These are phyloP conservation scores for Eurosta solidaginis DNA, from an alignment of 1,140 invertebrate genomes.

Conservation along the genomic window DNA sequence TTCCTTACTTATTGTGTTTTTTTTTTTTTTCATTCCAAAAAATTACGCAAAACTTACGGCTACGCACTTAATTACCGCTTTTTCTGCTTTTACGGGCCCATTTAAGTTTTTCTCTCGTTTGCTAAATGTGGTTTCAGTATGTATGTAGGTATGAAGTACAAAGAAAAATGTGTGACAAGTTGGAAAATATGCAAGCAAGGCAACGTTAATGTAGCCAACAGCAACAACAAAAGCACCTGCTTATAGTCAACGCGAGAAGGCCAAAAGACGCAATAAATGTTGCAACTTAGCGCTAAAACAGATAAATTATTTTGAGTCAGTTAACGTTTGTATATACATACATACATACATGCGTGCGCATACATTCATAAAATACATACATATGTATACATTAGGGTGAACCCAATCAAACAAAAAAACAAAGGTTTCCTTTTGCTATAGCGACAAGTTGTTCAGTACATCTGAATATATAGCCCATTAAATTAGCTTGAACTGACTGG, in stretches of 20 bases:
- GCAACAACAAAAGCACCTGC: neutral
- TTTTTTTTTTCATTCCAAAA: neutral
- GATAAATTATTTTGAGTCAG: neutral
- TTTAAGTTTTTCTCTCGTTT: neutral
- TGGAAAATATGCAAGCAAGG: neutral
- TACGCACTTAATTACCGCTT: conserved; percentile 23
- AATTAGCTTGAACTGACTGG: no score
- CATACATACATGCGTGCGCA: no score
- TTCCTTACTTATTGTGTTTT: neutral
- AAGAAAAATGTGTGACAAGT: neutral
- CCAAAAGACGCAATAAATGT: neutral
- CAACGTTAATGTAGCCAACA: neutral
- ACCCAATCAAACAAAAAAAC: no score
- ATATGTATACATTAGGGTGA: neutral
- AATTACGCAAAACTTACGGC: conserved; percentile 9
- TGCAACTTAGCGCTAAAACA: neutral
- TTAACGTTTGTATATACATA: neutral
- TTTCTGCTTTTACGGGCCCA: conserved; percentile 12
- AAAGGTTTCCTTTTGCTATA: no score
- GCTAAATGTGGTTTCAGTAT: neutral
- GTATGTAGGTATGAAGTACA: neutral
- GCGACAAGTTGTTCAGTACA: no score
- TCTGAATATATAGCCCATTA: no score
- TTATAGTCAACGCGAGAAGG: neutral
- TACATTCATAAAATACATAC: no score